phyloP scores from a whole-genome alignment of 2,888 invertebrate species.

The Xanthia togata region DNA sequence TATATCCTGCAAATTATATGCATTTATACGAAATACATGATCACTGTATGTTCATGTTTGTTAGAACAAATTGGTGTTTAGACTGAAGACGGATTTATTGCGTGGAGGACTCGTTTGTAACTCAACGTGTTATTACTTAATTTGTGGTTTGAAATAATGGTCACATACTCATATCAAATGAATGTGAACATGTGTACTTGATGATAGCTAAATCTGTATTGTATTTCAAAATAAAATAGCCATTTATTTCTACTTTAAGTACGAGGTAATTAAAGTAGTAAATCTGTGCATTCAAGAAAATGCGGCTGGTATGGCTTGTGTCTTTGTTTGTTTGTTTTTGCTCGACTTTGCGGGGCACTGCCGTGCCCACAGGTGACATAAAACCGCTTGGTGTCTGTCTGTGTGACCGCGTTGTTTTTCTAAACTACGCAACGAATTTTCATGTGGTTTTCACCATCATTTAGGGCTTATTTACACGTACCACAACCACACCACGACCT shows the following conservation, averaged over 20 bases:
- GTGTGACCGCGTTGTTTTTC: too few relatives aligned
- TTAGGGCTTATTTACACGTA: too few relatives aligned
- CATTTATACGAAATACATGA: conserved; percentile 36
- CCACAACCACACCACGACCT: too few relatives aligned
- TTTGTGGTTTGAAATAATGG: conserved; percentile 18
- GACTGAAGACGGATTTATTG: conserved; percentile 27
- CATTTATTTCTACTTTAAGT: background rate
- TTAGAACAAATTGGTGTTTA: conserved; percentile 31
- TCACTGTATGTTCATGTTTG: conserved; percentile 23
- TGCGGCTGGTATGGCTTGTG: too few relatives aligned
- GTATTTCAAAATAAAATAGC: background rate
- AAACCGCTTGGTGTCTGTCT: too few relatives aligned
- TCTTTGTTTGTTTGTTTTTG: too few relatives aligned
- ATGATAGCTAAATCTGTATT: background rate
- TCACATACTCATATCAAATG: background rate
- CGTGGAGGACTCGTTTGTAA: background rate
- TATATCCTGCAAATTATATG: conserved; percentile 48
- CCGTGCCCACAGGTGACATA: too few relatives aligned
- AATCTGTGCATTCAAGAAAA: background rate
- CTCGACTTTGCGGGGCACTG: too few relatives aligned
- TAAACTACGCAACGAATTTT: too few relatives aligned
- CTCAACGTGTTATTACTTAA: conserved; percentile 27
- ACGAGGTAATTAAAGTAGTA: background rate
- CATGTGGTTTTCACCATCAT: too few relatives aligned
- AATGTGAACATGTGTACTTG: background rate